Base-by-base conservation (phyloP, 2,888 invertebrate species). In the Aporophyla nigra region DNA sequence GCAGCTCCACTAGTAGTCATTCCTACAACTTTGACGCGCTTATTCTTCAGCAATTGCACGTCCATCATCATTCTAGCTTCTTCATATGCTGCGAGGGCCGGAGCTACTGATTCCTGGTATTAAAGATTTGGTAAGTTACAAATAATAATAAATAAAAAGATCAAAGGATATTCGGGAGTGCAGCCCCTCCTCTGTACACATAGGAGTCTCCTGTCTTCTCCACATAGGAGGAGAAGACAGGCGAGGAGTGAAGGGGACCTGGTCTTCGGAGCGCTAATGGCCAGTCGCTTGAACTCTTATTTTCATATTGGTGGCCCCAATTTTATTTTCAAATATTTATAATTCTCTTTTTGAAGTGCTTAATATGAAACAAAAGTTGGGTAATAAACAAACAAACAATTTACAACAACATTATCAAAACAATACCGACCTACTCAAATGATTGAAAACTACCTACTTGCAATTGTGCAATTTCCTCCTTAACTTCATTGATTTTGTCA, bases 1-100 rank as follows among this genome's bases (percentile, higher is more conserved):
- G 98, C 98, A 1, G 98, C 98, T 66, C 98, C 98, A 0, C 98
- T 98, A 0, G 98, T 98, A 0, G 98, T 98, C 97, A 98, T 97
- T 9, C 98, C 98, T 53, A 98, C 93, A 2, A 98, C 97, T 82
- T 96, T 92, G 49, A 94, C 95, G 9, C 93, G 83, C 76, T 92
- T 94, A 75, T 59, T 70, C 51, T 58, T 70, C 56, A 98, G 93
- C 49, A 97, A 89, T 85, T 97, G 91, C 81, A 97, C 94, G 87
- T 98, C 97, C 80, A 97, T 94, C 74, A 97, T 95, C 90, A 97
- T 96, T 81, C 96, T 97, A 5, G 97, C 89, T 81, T 97, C 97
- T 67, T 97, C 97, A 78, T 93, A 95, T 5, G 89, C 89, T 5
- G 80, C 75, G 21, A 87, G 78, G 2, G 86, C 86, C 7, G 84